Evolutionary conservation across 2,888 invertebrate species (phyloP).

Genomic region (Hirtodrosophila confusa): DNA sequence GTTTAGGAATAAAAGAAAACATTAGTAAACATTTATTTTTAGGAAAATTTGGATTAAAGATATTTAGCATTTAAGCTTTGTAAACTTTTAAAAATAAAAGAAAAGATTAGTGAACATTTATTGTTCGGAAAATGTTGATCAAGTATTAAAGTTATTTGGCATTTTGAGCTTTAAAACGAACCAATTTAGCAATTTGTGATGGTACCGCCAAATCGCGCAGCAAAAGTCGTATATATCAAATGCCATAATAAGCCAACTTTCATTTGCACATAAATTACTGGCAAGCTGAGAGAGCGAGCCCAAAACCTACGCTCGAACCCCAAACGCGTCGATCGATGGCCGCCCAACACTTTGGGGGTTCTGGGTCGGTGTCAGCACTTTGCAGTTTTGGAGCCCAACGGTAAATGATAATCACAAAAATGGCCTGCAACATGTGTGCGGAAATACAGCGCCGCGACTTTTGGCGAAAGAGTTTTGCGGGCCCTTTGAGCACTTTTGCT

Average conservation of each 20-base stretch:
- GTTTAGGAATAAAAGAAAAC: too few relatives aligned
- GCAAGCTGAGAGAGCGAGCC: slow-evolving; percentile 4
- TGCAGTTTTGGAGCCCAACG: slow-evolving; percentile 37
- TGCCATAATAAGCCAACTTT: slow-evolving; percentile 50
- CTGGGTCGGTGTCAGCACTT: slow-evolving; percentile 20
- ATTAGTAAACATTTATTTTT: too few relatives aligned
- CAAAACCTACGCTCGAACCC: not conserved
- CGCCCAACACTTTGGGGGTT: not conserved
- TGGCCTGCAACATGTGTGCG: slow-evolving; percentile 78
- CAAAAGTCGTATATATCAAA: slow-evolving; percentile 36
- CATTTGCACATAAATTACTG: slow-evolving; percentile 58
- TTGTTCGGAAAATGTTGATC: too few relatives aligned
- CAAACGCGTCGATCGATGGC: slow-evolving; percentile 48
- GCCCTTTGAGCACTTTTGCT: slow-evolving; percentile 67
- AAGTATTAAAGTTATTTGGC: not conserved
- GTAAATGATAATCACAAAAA: slow-evolving; percentile 78
- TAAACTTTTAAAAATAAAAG: too few relatives aligned
- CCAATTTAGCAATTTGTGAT: slow-evolving; percentile 8
- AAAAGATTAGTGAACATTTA: too few relatives aligned
- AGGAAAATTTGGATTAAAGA: too few relatives aligned
- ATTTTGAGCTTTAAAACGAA: slow-evolving; percentile 1
- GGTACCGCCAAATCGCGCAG: slow-evolving; percentile 17
- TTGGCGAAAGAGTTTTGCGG: slow-evolving; percentile 67
- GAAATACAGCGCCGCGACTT: slow-evolving; percentile 75
- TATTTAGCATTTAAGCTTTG: not conserved